phyloP scores from a whole-genome alignment of 1,140 invertebrate species.

The Pseudomyrmex sp. region DNA sequence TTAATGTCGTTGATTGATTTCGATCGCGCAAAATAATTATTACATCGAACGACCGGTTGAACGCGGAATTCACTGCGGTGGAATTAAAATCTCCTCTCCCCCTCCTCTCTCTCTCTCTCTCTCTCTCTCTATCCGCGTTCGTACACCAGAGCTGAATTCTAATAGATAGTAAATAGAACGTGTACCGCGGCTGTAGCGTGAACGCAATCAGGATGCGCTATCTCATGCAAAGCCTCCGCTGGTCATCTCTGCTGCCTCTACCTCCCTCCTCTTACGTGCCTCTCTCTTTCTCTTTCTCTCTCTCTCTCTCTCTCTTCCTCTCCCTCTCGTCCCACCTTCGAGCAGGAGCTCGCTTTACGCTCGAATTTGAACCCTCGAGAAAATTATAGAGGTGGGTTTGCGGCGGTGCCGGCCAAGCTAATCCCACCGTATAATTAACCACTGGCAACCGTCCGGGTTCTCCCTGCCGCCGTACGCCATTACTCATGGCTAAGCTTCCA shows the following conservation, averaged over 20 bases:
- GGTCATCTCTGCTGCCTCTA: conserved; percentile 28
- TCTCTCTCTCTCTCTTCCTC: too few relatives aligned
- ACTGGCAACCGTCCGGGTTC: conserved; percentile 75
- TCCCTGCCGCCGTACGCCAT: conserved; percentile 69
- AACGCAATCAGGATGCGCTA: conserved; percentile 69
- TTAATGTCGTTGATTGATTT: conserved; percentile 30
- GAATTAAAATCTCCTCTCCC: not conserved
- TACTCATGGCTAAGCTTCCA: conserved; percentile 79
- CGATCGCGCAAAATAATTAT: conserved; percentile 46
- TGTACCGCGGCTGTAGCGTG: conserved; percentile 45
- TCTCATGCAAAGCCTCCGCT: conserved; percentile 64
- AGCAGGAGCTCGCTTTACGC: conserved; percentile 74
- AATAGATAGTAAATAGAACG: conserved; percentile 63
- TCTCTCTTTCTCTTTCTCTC: not conserved
- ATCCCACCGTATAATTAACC: conserved; percentile 84
- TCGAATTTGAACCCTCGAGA: conserved; percentile 81
- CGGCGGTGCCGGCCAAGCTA: conserved; percentile 76
- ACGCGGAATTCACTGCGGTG: not conserved
- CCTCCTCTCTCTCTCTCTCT: not conserved
- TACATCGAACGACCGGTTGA: not conserved
- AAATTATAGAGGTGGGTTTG: conserved; percentile 82
- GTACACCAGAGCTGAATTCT: conserved; percentile 40
- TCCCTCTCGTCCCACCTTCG: conserved; percentile 34
- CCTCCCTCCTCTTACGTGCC: not conserved
- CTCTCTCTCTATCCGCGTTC: not conserved